These are phyloP conservation scores for Ceyx cyanopectus DNA, from an alignment of 2,113 vertebrate genomes.

Conservation along the genomic window DNA sequence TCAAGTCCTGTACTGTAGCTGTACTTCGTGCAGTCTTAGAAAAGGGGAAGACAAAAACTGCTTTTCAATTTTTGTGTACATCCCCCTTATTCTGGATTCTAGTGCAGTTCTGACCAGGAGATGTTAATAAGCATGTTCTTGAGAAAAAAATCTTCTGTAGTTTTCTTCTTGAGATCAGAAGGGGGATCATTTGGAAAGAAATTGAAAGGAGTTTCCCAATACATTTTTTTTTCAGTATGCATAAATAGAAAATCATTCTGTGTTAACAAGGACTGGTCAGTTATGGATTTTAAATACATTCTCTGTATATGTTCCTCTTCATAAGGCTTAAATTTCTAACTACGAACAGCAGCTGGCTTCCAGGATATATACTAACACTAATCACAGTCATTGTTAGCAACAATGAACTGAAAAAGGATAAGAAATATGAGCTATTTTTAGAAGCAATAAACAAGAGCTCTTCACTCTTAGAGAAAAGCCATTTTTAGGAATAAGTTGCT, in stretches of 20 bases:
- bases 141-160: background rate
- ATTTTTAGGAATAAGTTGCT: slow-evolving; percentile 19
- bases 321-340: background rate
- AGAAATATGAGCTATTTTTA: slow-evolving; percentile 43
- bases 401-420: background rate
- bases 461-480: background rate
- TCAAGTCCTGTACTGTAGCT: background rate
- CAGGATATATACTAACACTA: background rate
- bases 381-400: background rate
- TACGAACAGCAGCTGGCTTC: background rate
- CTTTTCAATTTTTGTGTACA: background rate
- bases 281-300: background rate
- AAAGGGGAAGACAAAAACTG: background rate
- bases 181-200: background rate
- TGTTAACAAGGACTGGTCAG: background rate
- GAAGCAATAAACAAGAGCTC: background rate
- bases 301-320: background rate
- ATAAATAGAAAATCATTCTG: background rate
- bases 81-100: background rate
- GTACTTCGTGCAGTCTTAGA: background rate
- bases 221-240: background rate
- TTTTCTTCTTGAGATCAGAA: background rate
- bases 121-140: background rate
- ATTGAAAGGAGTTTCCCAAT: background rate
- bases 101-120: background rate